phyloP scores from a whole-genome alignment of 2,888 invertebrate genomes.

The Zaprionus lineosus region DNA sequence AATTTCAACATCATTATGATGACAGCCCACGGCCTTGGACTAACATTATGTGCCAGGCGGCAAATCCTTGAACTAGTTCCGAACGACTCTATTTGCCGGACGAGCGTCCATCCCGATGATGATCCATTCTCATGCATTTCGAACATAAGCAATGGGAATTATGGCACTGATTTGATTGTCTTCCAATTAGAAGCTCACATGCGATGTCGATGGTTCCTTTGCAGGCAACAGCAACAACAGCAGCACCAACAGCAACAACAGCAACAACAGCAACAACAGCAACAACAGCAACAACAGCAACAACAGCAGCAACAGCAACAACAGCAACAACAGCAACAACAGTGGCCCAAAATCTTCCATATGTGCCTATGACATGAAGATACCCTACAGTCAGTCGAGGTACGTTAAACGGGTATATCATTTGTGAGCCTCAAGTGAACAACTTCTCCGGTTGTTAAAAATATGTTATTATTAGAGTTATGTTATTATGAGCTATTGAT shows the following conservation, averaged over 20 bases:
- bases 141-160: slow-evolving; percentile 39
- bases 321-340: too few relatives aligned
- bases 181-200: slow-evolving; percentile 64
- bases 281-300: too few relatives aligned
- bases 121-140: slow-evolving; percentile 48
- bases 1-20: slow-evolving; percentile 51
- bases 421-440: too few relatives aligned
- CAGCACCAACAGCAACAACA: too few relatives aligned
- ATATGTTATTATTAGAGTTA: not conserved
- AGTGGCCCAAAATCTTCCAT: slow-evolving; percentile 15
- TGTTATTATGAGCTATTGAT: not conserved
- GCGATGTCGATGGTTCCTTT: slow-evolving; percentile 35
- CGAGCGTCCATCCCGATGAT: slow-evolving; percentile 25
- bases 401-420: not conserved
- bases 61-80: slow-evolving; percentile 34
- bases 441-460: too few relatives aligned
- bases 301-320: too few relatives aligned
- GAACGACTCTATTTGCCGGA: slow-evolving; percentile 13
- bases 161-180: slow-evolving; percentile 70
- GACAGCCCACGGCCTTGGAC: slow-evolving; percentile 14
- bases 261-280: too few relatives aligned
- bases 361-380: slow-evolving; percentile 13
- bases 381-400: slow-evolving; percentile 3
- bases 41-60: slow-evolving; percentile 19
- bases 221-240: too few relatives aligned